These are phyloP conservation scores for Xylocampa areola DNA, from an alignment of 2,888 invertebrate species.

Conservation along the genomic window DNA sequence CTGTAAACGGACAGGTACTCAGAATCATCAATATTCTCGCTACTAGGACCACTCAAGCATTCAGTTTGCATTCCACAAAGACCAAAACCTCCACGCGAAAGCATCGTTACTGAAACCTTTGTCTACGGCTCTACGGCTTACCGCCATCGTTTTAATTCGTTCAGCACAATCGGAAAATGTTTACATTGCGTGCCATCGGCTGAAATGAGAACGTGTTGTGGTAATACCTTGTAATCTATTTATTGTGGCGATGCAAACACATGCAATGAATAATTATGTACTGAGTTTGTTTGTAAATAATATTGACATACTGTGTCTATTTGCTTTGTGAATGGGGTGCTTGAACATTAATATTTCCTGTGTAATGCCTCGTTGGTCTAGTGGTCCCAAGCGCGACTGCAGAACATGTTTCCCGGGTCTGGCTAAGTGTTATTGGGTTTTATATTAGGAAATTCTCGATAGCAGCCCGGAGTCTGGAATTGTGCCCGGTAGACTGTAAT, in stretches of 20 bases:
- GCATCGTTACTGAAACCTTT: constrained; percentile 52
- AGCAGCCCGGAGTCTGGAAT: no score
- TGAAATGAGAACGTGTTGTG: constrained; percentile 37
- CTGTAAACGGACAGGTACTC: no score
- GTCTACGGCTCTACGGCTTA: constrained; percentile 41
- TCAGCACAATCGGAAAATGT: constrained; percentile 52
- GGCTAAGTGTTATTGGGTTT: no score
- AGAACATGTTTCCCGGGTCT: no score
- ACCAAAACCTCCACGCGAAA: constrained; percentile 54
- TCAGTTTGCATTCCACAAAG: constrained; percentile 33
- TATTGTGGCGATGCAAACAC: constrained; percentile 21
- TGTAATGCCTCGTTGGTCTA: no score
- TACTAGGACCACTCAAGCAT: constrained; percentile 8
- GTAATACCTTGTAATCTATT: constrained; percentile 29
- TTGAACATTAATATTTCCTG: no score
- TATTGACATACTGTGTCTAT: no score
- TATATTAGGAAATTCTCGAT: no score
- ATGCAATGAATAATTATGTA: background rate
- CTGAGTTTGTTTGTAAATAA: background rate
- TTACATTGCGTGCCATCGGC: constrained; percentile 52
- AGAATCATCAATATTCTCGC: constrained; percentile 10
- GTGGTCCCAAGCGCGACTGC: no score
- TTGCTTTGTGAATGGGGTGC: no score
- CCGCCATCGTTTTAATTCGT: constrained; percentile 44
- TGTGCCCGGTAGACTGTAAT: no score